Evolutionary conservation across 1,140 invertebrate genomes (phyloP), one percentile per base, ranked within the genome.

Genomic region (Hyles vespertilio): DNA sequence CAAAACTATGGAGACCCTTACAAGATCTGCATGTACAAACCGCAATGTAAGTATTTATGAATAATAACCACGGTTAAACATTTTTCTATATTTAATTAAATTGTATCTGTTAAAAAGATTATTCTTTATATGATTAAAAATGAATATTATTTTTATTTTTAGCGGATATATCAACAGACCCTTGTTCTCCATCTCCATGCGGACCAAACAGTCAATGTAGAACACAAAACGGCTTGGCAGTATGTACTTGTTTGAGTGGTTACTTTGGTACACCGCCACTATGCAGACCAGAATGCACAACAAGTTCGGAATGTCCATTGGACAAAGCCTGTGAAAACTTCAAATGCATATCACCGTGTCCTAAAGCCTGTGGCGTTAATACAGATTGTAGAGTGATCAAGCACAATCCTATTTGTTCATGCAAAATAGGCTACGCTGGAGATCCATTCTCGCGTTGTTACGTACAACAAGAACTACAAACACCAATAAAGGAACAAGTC

Each of bases 1-100:
- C 94, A 95, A 78, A 94, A 94, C 77, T 92, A 92, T 58, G 96
- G 96, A 51, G 94, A 97, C 90, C 94, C 96, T 12, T 93, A 95
- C 72, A 91, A 90, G 49, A 67, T 89, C 63, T 90, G 87, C 59
- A 71, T 64, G 53, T 84, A 70, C 47, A 82, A 74, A 69, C 80
- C 85, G 68, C 90, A 91, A 85, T 81, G 93, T 93, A 92, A 91
- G 89, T 80, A 36, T 11, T 47, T 36, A 52, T 57, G 12, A 52
- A 34, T 53, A 22, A 59, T 40, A 8, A 5, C 8, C 36, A 5
- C 36, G 36, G 4, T 5, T 8, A 40, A 40, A 40, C 4, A 40
- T 40, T 40, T 8, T 40, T 40, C 8, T 5, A 40, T 40, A 40
- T 1, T 40, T 40, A 5, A 5, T 40, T 5, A 40, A 8, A 40